Conservation (phyloP, 2,113 vertebrate genomes). For the Alethe castanea region DNA sequence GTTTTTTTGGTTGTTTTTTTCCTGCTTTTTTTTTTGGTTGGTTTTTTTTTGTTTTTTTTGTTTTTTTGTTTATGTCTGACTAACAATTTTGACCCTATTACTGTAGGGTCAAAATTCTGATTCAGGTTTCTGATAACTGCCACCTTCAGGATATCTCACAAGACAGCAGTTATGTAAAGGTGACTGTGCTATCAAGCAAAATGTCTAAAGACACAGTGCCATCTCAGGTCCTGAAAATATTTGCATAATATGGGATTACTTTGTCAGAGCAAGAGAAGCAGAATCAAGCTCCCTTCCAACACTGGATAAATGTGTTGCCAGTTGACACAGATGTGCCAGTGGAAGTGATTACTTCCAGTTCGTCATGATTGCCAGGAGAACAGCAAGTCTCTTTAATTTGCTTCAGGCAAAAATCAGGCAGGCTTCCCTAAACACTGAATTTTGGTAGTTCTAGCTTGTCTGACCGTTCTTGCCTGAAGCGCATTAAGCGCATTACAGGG, state of each 20-base stretch:
- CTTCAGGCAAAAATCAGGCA: conserved; percentile 27
- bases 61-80: background rate
- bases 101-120: background rate
- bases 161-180: background rate
- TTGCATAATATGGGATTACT: background rate
- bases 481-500: background rate
- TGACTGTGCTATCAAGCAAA: background rate
- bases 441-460: background rate
- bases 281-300: background rate
- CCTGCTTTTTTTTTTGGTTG: no score
- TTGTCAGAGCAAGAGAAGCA: background rate
- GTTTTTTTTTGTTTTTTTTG: no score
- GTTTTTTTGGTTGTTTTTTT: background rate
- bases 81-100: background rate
- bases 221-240: background rate
- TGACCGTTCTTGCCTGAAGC: background rate
- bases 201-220: background rate
- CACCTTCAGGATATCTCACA: fast-evolving
- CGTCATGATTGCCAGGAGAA: background rate
- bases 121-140: background rate
- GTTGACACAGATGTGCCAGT: background rate
- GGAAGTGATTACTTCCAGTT: background rate
- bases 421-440: background rate
- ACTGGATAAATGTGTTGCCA: background rate
- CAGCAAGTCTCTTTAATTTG: background rate